Conservation (phyloP, 2,797 vertebrate species). For the Syngnathus rostellatus region DNA sequence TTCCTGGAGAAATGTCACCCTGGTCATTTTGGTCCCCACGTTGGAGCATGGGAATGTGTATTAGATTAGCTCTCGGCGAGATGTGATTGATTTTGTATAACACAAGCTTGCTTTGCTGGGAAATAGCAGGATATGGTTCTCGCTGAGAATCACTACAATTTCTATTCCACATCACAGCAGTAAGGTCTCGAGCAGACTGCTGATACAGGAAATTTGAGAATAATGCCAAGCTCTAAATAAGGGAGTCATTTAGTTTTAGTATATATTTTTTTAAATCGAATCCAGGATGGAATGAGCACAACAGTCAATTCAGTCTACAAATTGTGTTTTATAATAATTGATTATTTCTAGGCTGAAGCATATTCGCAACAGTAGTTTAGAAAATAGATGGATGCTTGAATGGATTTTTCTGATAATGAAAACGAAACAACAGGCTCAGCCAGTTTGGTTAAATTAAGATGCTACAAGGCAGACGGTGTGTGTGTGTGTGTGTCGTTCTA, state of each 20-base stretch:
- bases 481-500: constrained; percentile 28
- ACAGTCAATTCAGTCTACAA: background rate
- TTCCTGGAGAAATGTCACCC: constrained; percentile 62
- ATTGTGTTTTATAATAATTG: no score
- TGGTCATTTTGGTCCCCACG: constrained; percentile 48
- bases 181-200: background rate
- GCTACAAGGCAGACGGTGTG: constrained; percentile 15
- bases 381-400: background rate
- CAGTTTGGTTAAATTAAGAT: constrained; percentile 1
- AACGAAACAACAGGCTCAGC: background rate
- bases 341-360: no score
- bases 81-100: constrained; percentile 32
- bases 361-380: no score
- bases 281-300: background rate
- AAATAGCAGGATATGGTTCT: constrained; percentile 19
- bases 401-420: background rate
- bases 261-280: background rate
- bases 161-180: background rate
- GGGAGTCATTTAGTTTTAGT: background rate
- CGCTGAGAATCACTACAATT: constrained; percentile 4
- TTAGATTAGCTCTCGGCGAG: constrained; percentile 34
- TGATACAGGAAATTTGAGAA: constrained; percentile 6
- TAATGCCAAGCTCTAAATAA: background rate
- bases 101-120: constrained; percentile 20
- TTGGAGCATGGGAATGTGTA: constrained; percentile 11